Percentiles rank a stretch among this genome's conserved stretches.
Evolutionary conservation across 2,888 invertebrate species (phyloP).

Genomic region (Tigriopus californicus): DNA sequence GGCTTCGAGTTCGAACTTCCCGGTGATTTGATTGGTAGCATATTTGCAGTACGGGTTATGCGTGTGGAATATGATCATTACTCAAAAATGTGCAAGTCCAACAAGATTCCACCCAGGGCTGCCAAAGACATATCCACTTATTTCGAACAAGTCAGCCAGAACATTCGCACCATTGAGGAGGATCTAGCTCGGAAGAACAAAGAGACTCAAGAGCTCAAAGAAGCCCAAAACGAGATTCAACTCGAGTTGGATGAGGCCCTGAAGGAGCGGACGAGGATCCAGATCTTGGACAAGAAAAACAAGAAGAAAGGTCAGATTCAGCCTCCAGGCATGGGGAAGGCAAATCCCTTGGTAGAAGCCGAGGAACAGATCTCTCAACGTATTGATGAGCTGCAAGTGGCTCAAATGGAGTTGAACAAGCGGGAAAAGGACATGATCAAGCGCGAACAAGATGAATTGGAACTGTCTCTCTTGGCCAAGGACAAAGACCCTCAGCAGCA

Average conservation of each 20-base stretch:
- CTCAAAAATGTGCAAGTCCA: slow-evolving; percentile 32
- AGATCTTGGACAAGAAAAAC: not conserved
- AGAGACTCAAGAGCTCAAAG: not conserved
- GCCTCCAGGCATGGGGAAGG: not conserved
- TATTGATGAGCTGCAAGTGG: not conserved
- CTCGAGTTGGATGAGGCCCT: not conserved
- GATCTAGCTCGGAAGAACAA: not conserved
- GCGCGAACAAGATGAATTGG: not conserved
- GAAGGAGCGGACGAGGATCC: not conserved
- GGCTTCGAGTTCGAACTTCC: slow-evolving; percentile 20
- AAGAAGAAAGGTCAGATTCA: not conserved
- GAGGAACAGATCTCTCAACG: not conserved
- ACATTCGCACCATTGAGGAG: not conserved
- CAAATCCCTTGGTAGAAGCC: not conserved
- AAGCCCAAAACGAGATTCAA: not conserved
- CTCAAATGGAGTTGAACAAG: too few relatives aligned
- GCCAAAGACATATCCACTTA: slow-evolving; percentile 4
- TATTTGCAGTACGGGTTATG: slow-evolving; percentile 23
- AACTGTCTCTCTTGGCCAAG: not conserved
- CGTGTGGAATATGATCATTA: slow-evolving; percentile 39
- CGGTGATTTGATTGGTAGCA: slow-evolving; percentile 18
- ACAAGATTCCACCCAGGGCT: slow-evolving; percentile 24
- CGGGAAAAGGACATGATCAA: not conserved
- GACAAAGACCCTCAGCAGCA: not conserved
- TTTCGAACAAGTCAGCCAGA: not conserved